These are phyloP conservation scores for Xenopus petersii DNA, from an alignment of 2,797 vertebrate genomes.

Conservation along the genomic window DNA sequence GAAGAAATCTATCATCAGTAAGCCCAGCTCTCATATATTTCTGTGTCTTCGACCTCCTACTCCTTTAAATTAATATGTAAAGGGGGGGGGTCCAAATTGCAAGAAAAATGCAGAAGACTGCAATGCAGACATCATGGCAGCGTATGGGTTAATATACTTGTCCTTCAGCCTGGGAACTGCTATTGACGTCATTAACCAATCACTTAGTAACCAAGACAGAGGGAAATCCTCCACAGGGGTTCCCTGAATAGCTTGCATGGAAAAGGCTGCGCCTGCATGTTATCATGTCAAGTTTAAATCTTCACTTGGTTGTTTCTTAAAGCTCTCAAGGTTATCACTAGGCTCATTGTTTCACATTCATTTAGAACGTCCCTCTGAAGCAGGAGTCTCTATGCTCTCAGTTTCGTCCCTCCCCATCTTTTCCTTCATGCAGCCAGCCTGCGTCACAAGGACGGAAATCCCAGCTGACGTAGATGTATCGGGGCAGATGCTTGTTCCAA, in stretches of 20 bases:
- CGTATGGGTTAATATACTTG: slow-evolving; percentile 49
- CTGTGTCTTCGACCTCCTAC: neutral
- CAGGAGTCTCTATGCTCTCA: slow-evolving; percentile 50
- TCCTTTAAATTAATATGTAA: slow-evolving; percentile 7
- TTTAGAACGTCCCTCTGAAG: slow-evolving; percentile 55
- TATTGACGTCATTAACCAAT: slow-evolving; percentile 68
- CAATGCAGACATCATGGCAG: slow-evolving; percentile 39
- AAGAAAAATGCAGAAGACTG: slow-evolving; percentile 43
- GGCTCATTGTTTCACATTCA: neutral
- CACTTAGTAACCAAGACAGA: slow-evolving; percentile 69
- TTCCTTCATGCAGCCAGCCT: slow-evolving; percentile 40
- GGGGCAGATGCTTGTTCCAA: slow-evolving; percentile 35
- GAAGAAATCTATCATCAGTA: slow-evolving; percentile 3
- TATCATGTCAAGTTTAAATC: slow-evolving; percentile 53
- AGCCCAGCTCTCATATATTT: neutral
- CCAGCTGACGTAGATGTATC: slow-evolving; percentile 48
- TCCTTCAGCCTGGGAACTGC: slow-evolving; percentile 61
- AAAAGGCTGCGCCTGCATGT: slow-evolving; percentile 56
- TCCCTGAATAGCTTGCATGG: slow-evolving; percentile 73
- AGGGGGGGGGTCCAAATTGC: slow-evolving; percentile 55
- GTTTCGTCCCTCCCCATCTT: slow-evolving; percentile 50
- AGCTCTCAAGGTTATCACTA: slow-evolving; percentile 37
- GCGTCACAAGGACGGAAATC: slow-evolving; percentile 48
- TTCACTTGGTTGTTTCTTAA: slow-evolving; percentile 52
- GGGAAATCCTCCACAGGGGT: slow-evolving; percentile 73